phyloP scores from a whole-genome alignment of 2,888 invertebrate genomes.

The Lacanobia oleracea region DNA sequence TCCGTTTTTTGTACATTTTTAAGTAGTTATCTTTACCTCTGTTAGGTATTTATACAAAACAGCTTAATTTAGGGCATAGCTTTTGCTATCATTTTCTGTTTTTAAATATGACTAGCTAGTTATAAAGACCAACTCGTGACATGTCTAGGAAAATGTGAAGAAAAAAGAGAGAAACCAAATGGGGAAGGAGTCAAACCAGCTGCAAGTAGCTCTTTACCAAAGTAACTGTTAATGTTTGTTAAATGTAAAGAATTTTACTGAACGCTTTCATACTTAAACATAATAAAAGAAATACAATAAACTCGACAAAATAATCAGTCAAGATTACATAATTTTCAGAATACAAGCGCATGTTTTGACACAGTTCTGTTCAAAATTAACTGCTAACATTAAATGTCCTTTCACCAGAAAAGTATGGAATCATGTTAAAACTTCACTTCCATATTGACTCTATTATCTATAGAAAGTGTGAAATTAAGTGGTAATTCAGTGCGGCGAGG shows the following conservation, averaged over 20 bases:
- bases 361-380: slow-evolving; percentile 67
- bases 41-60: not conserved
- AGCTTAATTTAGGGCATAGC: not conserved
- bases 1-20: slow-evolving; percentile 37
- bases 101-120: not conserved
- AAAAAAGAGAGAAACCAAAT: not conserved
- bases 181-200: not conserved
- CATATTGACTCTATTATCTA: slow-evolving; percentile 76
- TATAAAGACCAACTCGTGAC: no score
- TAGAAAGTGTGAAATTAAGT: slow-evolving; percentile 86
- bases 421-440: slow-evolving; percentile 70
- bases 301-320: slow-evolving; percentile 9
- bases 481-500: slow-evolving; percentile 83
- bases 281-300: slow-evolving; percentile 19
- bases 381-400: slow-evolving; percentile 69
- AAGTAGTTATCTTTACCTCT: slow-evolving; percentile 3
- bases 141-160: not conserved
- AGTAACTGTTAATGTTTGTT: not conserved
- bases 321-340: slow-evolving; percentile 32
- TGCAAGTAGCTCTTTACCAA: not conserved
- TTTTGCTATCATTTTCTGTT: not conserved
- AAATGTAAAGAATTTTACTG: not conserved
- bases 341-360: slow-evolving; percentile 33
- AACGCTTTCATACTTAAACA: not conserved
- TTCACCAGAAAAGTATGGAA: slow-evolving; percentile 74